These are phyloP conservation scores for Nesidiocoris tenuis DNA, from an alignment of 2,888 invertebrate genomes.

Conservation along the genomic window DNA sequence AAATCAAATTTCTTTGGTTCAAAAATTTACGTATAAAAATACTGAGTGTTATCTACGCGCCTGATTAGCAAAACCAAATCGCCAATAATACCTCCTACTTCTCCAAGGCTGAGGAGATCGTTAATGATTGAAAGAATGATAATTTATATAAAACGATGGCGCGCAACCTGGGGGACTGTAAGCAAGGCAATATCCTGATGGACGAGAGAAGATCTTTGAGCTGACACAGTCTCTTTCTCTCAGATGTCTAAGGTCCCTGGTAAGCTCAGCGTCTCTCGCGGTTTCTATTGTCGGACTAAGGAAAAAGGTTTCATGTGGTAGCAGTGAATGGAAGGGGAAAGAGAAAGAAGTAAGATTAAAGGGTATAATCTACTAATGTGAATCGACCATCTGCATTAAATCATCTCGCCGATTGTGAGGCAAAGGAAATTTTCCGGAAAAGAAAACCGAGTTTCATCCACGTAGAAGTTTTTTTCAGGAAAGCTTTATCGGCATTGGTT, in stretches of 20 bases:
- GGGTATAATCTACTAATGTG: constrained; percentile 32
- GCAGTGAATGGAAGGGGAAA: not conserved
- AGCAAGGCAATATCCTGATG: constrained; percentile 36
- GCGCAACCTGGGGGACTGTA: too few species aligned
- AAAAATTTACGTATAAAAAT: too few species aligned
- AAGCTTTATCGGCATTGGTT: too few species aligned
- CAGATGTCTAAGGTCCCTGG: not conserved
- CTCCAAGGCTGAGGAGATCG: too few species aligned
- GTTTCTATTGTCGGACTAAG: constrained; percentile 11
- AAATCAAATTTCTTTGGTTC: too few species aligned
- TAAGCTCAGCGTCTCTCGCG: not conserved
- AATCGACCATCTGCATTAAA: constrained; percentile 28
- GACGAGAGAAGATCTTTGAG: constrained; percentile 23
- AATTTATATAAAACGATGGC: too few species aligned
- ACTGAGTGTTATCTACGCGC: too few species aligned
- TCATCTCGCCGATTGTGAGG: constrained; percentile 24
- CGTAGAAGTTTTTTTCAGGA: too few species aligned
- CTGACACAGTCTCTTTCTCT: not conserved
- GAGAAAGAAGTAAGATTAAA: constrained; percentile 20
- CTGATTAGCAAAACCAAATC: too few species aligned
- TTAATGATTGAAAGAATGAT: too few species aligned
- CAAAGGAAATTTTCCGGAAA: constrained; percentile 9
- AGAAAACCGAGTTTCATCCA: not conserved
- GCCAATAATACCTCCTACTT: too few species aligned
- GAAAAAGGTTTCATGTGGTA: too few species aligned